Percentiles rank a stretch among this genome's conserved stretches.
phyloP scores from a whole-genome alignment of 2,888 invertebrate genomes.

The Cynaeus angustus region DNA sequence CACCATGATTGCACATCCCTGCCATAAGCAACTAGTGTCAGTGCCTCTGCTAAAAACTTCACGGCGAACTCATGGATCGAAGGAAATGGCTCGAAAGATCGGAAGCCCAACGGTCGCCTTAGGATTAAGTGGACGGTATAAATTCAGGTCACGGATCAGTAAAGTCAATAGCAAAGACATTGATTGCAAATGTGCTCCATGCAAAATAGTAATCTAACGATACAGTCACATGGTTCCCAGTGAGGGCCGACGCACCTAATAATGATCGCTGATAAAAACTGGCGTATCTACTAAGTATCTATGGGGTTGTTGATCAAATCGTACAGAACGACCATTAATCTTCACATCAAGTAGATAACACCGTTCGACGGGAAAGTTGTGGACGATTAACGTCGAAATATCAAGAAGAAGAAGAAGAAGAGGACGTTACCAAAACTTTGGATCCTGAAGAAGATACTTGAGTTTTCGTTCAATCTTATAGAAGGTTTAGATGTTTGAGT shows the following conservation, averaged over 20 bases:
- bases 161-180: slow-evolving; percentile 74
- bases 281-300: neutral
- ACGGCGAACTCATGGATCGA: slow-evolving; percentile 49
- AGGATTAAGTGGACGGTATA: slow-evolving; percentile 40
- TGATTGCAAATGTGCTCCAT: slow-evolving; percentile 78
- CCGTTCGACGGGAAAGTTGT: too few species aligned
- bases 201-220: slow-evolving; percentile 85
- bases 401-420: too few species aligned
- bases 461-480: too few species aligned
- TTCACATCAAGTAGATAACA: neutral
- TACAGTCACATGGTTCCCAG: slow-evolving; percentile 85
- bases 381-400: too few species aligned
- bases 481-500: too few species aligned
- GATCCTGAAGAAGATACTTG: too few species aligned
- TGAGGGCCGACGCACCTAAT: slow-evolving; percentile 59
- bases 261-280: neutral
- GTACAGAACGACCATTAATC: slow-evolving; percentile 2
- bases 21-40: slow-evolving; percentile 65
- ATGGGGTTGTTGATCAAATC: slow-evolving; percentile 10
- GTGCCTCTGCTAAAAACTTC: slow-evolving; percentile 67
- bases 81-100: slow-evolving; percentile 31
- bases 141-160: slow-evolving; percentile 54
- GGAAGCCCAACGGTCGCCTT: slow-evolving; percentile 29
- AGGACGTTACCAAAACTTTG: too few species aligned
- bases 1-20: slow-evolving; percentile 66